Conservation (phyloP, 2,113 vertebrate species). For the Sorex fumeus region DNA sequence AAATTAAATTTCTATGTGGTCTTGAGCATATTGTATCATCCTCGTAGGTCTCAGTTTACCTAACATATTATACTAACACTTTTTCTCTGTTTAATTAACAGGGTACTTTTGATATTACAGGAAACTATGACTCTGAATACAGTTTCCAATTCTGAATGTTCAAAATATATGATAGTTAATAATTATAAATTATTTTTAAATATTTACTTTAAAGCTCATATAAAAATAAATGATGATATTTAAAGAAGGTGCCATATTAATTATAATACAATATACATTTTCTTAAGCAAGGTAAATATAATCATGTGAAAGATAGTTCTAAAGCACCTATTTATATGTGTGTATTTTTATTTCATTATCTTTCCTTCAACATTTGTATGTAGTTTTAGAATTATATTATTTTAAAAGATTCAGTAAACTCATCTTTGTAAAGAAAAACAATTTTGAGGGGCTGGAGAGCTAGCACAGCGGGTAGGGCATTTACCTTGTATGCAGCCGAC, state of each 20-base stretch:
- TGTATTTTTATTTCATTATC: background rate
- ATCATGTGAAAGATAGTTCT: no score
- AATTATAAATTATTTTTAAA: constrained; percentile 32
- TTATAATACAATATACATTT: no score
- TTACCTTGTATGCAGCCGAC: no score
- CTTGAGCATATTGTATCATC: background rate
- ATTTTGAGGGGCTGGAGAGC: no score
- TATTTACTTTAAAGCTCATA: constrained; percentile 20
- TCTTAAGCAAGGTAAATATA: no score
- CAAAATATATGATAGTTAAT: background rate
- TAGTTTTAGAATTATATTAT: no score
- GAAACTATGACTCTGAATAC: background rate
- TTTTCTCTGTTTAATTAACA: background rate
- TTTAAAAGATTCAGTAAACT: background rate
- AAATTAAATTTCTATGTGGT: background rate
- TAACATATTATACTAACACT: background rate
- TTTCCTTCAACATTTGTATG: no score
- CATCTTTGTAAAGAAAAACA: background rate
- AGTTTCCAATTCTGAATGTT: constrained; percentile 9
- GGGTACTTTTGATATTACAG: background rate
- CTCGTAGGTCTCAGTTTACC: background rate
- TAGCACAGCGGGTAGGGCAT: no score
- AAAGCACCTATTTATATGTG: background rate
- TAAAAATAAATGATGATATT: background rate
- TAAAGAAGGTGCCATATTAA: no score